Evolutionary conservation across 1,140 invertebrate genomes (phyloP).

Genomic region (Psix sp.): DNA sequence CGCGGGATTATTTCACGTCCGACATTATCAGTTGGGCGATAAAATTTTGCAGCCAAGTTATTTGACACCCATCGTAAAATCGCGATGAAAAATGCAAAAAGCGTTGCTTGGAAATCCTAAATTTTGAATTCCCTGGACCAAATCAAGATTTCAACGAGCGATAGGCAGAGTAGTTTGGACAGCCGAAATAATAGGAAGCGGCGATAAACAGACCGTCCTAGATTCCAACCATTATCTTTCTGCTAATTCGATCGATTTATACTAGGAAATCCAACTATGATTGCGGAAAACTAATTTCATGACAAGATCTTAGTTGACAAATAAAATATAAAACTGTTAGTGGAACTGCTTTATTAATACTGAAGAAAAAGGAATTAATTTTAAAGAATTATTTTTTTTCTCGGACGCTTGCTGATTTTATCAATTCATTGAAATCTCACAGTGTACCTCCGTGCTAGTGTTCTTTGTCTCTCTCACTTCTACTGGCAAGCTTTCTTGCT

Average conservation of each 20-base stretch:
- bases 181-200: conserved; percentile 16
- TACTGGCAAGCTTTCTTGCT: conserved; percentile 27
- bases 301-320: no score
- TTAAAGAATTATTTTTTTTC: no score
- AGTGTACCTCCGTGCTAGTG: background rate
- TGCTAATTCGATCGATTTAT: background rate
- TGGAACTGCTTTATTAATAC: no score
- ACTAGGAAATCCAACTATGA: no score
- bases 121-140: no score
- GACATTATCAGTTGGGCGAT: conserved; percentile 16
- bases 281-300: no score
- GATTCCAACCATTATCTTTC: conserved; percentile 2
- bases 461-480: conserved; percentile 1
- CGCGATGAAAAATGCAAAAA: no score
- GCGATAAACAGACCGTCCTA: conserved; percentile 22
- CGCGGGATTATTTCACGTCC: conserved; percentile 26
- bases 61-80: no score
- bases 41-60: no score
- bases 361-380: no score
- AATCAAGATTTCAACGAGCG: conserved; percentile 16
- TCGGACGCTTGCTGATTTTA: no score
- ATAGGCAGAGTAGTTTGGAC: conserved; percentile 12
- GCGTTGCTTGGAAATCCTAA: conserved; percentile 23
- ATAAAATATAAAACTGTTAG: no score
- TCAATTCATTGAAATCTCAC: conserved; percentile 13